Percentiles rank a stretch among this genome's conserved stretches.
phyloP scores from a whole-genome alignment of 2,113 vertebrate species.

The Neotoma lepida region DNA sequence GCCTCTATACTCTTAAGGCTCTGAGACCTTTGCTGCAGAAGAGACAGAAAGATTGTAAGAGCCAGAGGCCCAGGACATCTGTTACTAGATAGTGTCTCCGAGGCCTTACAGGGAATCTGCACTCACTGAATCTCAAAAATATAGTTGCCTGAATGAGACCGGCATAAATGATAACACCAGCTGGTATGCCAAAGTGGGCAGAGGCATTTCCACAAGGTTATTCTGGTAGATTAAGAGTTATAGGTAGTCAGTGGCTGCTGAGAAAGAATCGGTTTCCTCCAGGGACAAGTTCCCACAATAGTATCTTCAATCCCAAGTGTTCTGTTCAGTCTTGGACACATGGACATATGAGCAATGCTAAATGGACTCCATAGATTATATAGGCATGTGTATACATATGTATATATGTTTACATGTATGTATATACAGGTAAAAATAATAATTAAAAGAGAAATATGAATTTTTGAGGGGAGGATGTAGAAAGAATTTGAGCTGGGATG shows the following conservation, averaged over 20 bases:
- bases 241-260: not conserved
- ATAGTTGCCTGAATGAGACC: not conserved
- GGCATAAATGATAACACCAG: not conserved
- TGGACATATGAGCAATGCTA: not conserved
- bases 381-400: not conserved
- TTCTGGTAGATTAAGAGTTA: not conserved
- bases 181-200: not conserved
- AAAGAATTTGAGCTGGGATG: not conserved
- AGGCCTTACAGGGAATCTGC: not conserved
- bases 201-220: not conserved
- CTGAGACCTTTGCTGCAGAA: not conserved
- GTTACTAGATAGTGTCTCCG: not conserved
- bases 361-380: not conserved
- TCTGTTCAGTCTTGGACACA: not conserved
- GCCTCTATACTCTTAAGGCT: not conserved
- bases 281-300: not conserved
- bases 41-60: not conserved
- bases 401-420: not conserved
- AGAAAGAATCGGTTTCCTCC: not conserved
- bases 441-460: not conserved
- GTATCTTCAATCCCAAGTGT: not conserved
- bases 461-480: not conserved
- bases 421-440: not conserved
- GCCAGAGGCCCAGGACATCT: not conserved
- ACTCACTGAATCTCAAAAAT: not conserved